Evolutionary conservation across 2,113 vertebrate genomes (phyloP).

Genomic region (Mystacornis crossleyi): DNA sequence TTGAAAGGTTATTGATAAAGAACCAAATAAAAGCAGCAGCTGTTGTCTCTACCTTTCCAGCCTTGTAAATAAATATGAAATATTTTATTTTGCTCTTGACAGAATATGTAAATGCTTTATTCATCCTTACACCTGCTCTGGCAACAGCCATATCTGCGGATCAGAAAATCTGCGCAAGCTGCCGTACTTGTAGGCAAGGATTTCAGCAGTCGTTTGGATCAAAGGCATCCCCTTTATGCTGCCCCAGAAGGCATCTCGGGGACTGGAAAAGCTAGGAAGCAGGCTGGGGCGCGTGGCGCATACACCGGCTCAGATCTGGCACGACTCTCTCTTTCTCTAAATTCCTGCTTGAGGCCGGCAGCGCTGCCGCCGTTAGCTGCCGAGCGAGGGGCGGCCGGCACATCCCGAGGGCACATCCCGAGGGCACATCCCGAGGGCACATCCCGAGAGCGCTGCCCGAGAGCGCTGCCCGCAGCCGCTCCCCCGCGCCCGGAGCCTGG

Average conservation of each 20-base stretch:
- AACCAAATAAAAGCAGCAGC: background rate
- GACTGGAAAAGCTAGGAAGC: background rate
- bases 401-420: fast-evolving
- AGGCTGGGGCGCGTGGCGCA: background rate
- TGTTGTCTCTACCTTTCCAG: background rate
- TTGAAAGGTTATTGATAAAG: background rate
- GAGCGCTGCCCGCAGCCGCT: fast-evolving
- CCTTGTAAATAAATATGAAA: background rate
- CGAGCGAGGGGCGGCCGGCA: fast-evolving
- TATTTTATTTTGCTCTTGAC: background rate
- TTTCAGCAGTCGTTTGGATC: background rate
- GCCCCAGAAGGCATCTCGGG: background rate
- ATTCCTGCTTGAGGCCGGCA: fast-evolving
- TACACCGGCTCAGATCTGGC: background rate
- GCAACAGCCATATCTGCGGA: background rate
- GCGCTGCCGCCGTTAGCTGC: background rate
- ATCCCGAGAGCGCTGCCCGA: fast-evolving
- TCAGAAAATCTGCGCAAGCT: background rate
- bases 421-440: too few relatives aligned
- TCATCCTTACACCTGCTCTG: background rate
- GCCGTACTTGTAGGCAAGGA: background rate
- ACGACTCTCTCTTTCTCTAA: background rate
- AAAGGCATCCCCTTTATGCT: background rate
- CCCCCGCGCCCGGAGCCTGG: background rate
- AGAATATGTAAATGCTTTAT: background rate